Percentiles rank a stretch among this genome's conserved stretches.
phyloP scores from a whole-genome alignment of 1,140 invertebrate genomes.

The Listronotus oregonensis region DNA sequence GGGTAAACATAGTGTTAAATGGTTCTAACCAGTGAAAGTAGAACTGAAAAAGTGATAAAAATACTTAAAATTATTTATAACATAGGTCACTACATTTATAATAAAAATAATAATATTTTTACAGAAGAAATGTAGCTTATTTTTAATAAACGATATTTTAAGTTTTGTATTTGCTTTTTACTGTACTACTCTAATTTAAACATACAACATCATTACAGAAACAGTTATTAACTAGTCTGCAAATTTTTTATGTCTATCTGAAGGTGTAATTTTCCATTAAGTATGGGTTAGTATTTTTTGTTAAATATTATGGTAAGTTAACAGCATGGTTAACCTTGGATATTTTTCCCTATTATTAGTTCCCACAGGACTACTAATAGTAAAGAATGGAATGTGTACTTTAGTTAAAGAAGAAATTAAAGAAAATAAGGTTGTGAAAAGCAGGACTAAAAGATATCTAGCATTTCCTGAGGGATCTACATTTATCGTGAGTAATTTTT shows the following conservation, averaged over 20 bases:
- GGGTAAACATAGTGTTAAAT: conserved; percentile 12
- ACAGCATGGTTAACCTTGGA: background rate
- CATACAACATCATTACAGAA: background rate
- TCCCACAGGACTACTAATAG: background rate
- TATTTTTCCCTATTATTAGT: background rate
- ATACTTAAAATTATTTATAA: conserved; percentile 12
- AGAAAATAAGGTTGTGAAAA: conserved; percentile 44
- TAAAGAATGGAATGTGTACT: background rate
- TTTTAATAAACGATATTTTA: background rate
- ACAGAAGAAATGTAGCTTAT: background rate
- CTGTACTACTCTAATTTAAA: background rate
- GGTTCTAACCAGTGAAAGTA: conserved; percentile 9
- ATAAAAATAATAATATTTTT: background rate
- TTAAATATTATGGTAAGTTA: background rate
- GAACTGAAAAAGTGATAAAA: background rate
- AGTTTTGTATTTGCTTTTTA: background rate
- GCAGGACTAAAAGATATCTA: conserved; percentile 66
- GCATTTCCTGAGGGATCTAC: conserved; percentile 74
- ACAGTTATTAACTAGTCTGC: background rate
- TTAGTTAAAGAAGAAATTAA: conserved; percentile 8
- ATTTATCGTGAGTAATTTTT: conserved; percentile 66
- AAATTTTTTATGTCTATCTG: background rate
- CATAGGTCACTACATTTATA: background rate
- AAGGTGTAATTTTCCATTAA: background rate
- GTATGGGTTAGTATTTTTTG: no score